Evolutionary conservation across 2,797 vertebrate genomes (phyloP).

Genomic region (Propithecus deckenii): DNA sequence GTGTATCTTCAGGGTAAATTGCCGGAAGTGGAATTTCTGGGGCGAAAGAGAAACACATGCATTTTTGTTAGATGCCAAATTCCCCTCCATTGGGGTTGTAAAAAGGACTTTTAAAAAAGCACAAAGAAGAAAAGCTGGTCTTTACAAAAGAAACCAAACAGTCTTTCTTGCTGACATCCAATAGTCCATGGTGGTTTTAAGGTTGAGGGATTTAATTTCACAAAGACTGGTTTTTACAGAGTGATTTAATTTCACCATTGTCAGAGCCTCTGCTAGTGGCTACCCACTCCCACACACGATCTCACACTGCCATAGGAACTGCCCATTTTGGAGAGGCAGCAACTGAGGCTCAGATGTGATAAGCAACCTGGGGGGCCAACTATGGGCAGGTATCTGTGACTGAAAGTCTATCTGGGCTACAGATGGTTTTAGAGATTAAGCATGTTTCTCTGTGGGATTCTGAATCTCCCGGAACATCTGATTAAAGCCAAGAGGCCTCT

Average conservation of each 20-base stretch:
- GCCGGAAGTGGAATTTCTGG: not conserved
- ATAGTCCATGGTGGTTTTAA: slow-evolving; percentile 53
- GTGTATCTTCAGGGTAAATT: slow-evolving; percentile 21
- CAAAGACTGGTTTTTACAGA: slow-evolving; percentile 43
- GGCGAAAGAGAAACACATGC: not conserved
- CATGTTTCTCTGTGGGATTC: not conserved
- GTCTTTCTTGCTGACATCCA: slow-evolving; percentile 18
- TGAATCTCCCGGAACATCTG: not conserved
- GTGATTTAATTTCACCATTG: slow-evolving; percentile 25
- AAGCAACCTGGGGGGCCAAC: not conserved
- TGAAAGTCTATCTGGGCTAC: not conserved
- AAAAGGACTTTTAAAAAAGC: slow-evolving; percentile 22
- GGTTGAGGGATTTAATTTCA: slow-evolving; percentile 51
- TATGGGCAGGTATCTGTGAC: not conserved
- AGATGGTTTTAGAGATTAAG: not conserved
- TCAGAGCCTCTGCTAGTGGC: not conserved
- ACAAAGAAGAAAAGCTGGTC: slow-evolving; percentile 25
- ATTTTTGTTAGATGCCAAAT: slow-evolving; percentile 41
- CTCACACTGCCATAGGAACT: not conserved
- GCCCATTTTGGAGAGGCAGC: not conserved
- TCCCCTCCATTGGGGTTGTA: not conserved
- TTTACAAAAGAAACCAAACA: slow-evolving; percentile 21
- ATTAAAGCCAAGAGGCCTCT: not conserved
- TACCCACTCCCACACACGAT: not conserved
- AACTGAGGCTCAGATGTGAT: slow-evolving; percentile 5